Percentiles rank a stretch among this genome's conserved stretches.
These are phyloP conservation scores for Magallana nippona DNA, from an alignment of 2,888 invertebrate species.

Conservation along the genomic window DNA sequence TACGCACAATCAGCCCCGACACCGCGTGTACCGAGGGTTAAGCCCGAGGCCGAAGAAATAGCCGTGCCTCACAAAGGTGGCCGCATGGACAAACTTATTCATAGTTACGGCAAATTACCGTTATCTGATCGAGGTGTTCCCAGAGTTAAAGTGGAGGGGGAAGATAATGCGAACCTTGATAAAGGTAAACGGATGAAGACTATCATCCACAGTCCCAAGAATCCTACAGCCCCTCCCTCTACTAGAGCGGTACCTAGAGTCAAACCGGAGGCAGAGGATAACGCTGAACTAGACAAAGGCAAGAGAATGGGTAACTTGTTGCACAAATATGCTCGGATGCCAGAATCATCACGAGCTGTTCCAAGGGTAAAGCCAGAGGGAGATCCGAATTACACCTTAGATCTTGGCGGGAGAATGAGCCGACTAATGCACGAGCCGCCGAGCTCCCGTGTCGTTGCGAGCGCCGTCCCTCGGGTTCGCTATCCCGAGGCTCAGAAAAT, in stretches of 20 bases:
- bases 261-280: constrained; percentile 65
- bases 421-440: constrained; percentile 62
- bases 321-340: constrained; percentile 60
- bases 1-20: constrained; percentile 61
- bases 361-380: constrained; percentile 66
- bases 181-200: constrained; percentile 68
- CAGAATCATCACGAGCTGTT: constrained; percentile 55
- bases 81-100: constrained; percentile 62
- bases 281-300: constrained; percentile 65
- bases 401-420: constrained; percentile 65
- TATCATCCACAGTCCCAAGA: constrained; percentile 64
- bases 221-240: constrained; percentile 51
- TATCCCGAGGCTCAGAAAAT: constrained; percentile 62
- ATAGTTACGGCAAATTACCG: constrained; percentile 58
- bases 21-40: constrained; percentile 66
- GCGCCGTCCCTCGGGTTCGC: constrained; percentile 63
- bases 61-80: constrained; percentile 66
- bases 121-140: constrained; percentile 62
- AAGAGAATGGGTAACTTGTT: constrained; percentile 64
- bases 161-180: constrained; percentile 58
- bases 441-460: constrained; percentile 55
- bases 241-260: constrained; percentile 66
- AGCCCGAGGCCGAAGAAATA: constrained; percentile 68
- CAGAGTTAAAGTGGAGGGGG: constrained; percentile 62
- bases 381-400: constrained; percentile 63